Percentiles rank a stretch among this genome's conserved stretches.
phyloP scores from a whole-genome alignment of 2,797 vertebrate species.

The Scolopax rusticola region DNA sequence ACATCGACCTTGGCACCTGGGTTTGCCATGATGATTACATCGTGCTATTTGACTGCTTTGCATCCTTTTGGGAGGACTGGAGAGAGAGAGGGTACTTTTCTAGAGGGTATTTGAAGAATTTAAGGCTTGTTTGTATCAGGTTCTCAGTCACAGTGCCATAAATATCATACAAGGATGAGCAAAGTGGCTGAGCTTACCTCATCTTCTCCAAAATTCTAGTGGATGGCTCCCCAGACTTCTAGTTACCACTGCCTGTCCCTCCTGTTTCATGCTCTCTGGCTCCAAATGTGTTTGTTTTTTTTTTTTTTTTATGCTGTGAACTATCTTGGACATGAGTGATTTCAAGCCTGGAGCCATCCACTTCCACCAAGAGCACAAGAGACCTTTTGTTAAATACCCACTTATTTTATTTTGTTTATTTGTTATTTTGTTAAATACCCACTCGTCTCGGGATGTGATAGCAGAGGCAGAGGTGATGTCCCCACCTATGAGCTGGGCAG shows the following conservation, averaged over 20 bases:
- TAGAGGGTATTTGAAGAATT: neutral
- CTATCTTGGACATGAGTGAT: neutral
- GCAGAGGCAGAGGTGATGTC: neutral
- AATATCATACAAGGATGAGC: neutral
- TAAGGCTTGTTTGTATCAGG: neutral
- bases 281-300: too few relatives aligned
- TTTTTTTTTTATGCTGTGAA: neutral
- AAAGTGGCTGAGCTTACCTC: neutral
- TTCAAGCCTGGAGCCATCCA: neutral
- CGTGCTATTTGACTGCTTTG: neutral
- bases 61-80: neutral
- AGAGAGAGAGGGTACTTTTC: neutral
- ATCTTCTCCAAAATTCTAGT: neutral
- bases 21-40: neutral
- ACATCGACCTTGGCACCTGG: neutral
- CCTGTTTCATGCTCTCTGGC: neutral
- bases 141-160: neutral
- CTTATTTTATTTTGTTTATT: too few relatives aligned
- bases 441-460: accelerated
- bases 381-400: neutral
- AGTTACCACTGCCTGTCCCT: neutral
- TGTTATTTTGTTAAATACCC: neutral
- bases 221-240: neutral
- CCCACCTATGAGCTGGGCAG: neutral
- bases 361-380: neutral